Evolutionary conservation across 1,140 invertebrate species (phyloP).

Genomic region (Samia ricini): DNA sequence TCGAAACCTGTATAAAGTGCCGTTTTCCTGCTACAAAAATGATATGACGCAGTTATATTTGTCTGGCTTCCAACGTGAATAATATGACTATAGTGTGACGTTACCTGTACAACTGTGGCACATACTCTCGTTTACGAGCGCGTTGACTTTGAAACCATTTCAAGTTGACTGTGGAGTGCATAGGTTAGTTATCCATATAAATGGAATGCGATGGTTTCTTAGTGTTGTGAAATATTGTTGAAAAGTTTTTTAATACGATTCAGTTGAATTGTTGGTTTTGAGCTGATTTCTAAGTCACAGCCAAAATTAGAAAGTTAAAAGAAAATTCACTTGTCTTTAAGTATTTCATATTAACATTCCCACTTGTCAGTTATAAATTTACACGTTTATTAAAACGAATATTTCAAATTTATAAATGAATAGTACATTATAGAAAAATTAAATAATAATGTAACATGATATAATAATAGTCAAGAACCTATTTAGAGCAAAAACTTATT

Average conservation of each 20-base stretch:
- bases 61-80: neutral
- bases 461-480: too few relatives aligned
- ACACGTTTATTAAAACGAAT: too few relatives aligned
- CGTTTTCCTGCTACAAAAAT: conserved; percentile 14
- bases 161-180: conserved; percentile 10
- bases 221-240: neutral
- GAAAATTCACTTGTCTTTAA: too few relatives aligned
- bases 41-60: neutral
- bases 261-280: neutral
- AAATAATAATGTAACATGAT: too few relatives aligned
- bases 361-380: too few relatives aligned
- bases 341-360: too few relatives aligned
- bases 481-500: too few relatives aligned
- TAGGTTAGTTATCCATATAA: neutral
- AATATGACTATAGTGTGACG: neutral
- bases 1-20: conserved; percentile 15
- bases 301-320: too few relatives aligned
- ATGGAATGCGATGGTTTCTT: neutral
- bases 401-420: too few relatives aligned
- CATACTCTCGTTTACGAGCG: neutral
- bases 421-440: too few relatives aligned
- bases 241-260: neutral
- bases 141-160: conserved; percentile 9
- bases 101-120: neutral
- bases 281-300: too few relatives aligned